phyloP scores from a whole-genome alignment of 2,888 invertebrate genomes.

The Caenorhabditis angaria region DNA sequence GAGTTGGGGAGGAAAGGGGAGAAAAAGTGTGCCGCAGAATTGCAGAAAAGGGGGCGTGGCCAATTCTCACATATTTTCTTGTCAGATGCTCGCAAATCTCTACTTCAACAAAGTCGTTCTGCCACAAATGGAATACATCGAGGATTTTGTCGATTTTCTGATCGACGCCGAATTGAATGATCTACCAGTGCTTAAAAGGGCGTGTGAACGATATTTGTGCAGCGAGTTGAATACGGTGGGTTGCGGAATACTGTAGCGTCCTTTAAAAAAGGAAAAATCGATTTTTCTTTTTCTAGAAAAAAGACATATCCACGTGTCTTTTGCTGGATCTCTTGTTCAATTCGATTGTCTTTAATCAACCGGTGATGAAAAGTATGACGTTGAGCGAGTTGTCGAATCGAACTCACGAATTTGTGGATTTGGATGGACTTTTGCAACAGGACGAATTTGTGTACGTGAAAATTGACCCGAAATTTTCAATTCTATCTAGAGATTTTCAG shows the following conservation, averaged over 20 bases:
- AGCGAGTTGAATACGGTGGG: conserved; percentile 68
- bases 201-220: conserved; percentile 70
- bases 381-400: conserved; percentile 64
- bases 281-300: conserved; percentile 52
- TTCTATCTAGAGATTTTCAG: conserved; percentile 39
- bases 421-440: conserved; percentile 61
- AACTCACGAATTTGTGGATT: conserved; percentile 59
- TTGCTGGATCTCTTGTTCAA: conserved; percentile 69
- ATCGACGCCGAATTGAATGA: conserved; percentile 71
- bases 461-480: background rate
- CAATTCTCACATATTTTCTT: background rate
- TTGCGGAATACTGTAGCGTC: too few relatives aligned
- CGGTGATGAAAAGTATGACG: conserved; percentile 72
- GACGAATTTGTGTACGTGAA: conserved; percentile 64
- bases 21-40: too few relatives aligned
- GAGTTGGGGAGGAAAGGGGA: too few relatives aligned
- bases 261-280: too few relatives aligned
- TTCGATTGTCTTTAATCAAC: conserved; percentile 69
- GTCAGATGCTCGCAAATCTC: conserved; percentile 64
- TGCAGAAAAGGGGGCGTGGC: too few relatives aligned
- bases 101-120: conserved; percentile 70
- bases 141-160: conserved; percentile 63
- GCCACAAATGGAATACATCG: conserved; percentile 71
- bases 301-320: conserved; percentile 66
- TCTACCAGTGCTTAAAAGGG: conserved; percentile 68